Conservation (phyloP, 2,113 vertebrate genomes). For the Micronycteris hirsuta region DNA sequence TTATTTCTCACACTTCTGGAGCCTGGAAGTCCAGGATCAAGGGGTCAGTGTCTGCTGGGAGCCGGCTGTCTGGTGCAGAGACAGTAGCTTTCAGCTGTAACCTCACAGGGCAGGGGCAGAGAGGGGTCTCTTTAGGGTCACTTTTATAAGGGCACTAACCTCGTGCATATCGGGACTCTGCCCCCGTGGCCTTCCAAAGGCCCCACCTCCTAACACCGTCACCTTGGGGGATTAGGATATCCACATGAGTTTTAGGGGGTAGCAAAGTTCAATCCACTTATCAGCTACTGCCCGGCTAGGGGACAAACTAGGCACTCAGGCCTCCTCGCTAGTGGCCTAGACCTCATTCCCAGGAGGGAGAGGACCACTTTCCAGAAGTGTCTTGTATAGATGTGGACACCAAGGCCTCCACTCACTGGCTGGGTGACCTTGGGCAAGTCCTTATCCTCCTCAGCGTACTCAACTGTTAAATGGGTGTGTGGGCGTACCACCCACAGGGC, state of each 20-base stretch:
- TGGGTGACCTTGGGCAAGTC: no score
- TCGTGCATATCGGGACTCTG: background rate
- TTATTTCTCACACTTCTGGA: no score
- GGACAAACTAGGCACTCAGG: background rate
- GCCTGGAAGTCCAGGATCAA: background rate
- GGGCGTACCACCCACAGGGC: background rate
- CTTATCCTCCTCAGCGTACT: no score
- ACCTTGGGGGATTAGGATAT: background rate
- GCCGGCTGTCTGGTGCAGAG: background rate
- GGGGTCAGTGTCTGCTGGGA: background rate
- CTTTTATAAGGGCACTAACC: background rate
- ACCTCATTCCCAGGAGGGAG: background rate
- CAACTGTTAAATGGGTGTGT: background rate
- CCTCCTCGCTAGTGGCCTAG: background rate
- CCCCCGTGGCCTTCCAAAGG: background rate
- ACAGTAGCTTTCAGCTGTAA: background rate
- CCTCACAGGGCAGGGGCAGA: no score
- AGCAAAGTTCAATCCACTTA: background rate
- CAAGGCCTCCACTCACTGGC: background rate
- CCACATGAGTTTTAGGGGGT: background rate
- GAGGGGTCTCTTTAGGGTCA: no score
- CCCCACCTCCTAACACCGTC: background rate
- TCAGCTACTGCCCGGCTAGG: background rate
- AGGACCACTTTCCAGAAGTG: background rate
- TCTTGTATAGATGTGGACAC: background rate